Conservation (phyloP, 2,888 invertebrate species). For the Chesias legatella region DNA sequence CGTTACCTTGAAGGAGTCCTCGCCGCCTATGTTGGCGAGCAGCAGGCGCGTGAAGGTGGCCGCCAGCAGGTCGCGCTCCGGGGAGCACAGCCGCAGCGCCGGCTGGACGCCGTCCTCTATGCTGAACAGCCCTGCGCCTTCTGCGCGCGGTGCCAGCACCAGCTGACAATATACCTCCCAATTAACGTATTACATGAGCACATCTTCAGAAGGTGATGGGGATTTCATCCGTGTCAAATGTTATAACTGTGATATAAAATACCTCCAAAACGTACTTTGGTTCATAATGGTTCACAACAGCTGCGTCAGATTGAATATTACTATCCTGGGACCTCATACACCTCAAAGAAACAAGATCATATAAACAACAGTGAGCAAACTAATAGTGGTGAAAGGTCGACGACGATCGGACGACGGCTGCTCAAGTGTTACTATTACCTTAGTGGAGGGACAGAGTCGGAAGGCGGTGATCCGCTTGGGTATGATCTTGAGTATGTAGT, state of each 20-base stretch:
- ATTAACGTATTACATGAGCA: too few relatives aligned
- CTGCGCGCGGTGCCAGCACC: constrained; percentile 43
- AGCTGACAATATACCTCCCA: constrained; percentile 36
- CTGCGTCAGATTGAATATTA: too few relatives aligned
- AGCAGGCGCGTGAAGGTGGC: constrained; percentile 96
- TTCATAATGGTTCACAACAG: too few relatives aligned
- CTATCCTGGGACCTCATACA: too few relatives aligned
- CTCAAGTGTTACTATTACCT: constrained; percentile 80
- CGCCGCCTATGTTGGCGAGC: constrained; percentile 95
- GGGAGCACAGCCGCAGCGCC: constrained; percentile 88
- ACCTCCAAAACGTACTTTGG: too few relatives aligned
- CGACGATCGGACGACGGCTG: too few relatives aligned
- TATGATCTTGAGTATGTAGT: constrained; percentile 95
- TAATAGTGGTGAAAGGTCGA: too few relatives aligned
- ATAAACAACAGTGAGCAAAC: too few relatives aligned
- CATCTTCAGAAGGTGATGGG: too few relatives aligned
- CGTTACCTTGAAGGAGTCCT: constrained; percentile 94
- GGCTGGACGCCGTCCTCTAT: constrained; percentile 96
- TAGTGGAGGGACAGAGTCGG: constrained; percentile 95
- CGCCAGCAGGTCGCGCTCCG: constrained; percentile 93
- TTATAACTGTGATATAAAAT: too few relatives aligned
- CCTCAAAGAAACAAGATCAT: too few relatives aligned
- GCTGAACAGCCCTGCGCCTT: constrained; percentile 79
- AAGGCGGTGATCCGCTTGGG: constrained; percentile 95
- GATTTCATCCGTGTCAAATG: too few relatives aligned